These are phyloP conservation scores for Eulemur rufifrons DNA, from an alignment of 2,113 vertebrate genomes.

Conservation along the genomic window DNA sequence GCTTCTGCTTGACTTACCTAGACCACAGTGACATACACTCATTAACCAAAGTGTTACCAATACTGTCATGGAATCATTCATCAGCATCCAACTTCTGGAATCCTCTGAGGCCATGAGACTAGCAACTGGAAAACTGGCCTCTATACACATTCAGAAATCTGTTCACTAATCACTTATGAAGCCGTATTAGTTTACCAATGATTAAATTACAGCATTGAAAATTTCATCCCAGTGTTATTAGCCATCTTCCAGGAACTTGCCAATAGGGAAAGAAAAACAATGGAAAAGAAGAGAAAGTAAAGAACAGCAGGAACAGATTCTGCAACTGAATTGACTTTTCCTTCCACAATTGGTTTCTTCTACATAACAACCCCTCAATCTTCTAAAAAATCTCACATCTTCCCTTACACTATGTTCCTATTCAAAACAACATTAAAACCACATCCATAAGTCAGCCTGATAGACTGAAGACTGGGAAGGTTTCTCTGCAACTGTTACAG, in stretches of 20 bases:
- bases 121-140: neutral
- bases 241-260: neutral
- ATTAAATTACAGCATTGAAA: neutral
- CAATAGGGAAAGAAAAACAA: neutral
- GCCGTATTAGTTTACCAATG: neutral
- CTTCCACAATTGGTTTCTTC: conserved; percentile 10
- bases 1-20: neutral
- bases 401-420: neutral
- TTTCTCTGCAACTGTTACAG: conserved; percentile 50
- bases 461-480: neutral
- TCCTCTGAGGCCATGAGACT: neutral
- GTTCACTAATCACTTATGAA: neutral
- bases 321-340: neutral
- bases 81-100: neutral
- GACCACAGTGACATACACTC: neutral
- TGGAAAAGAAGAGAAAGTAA: neutral
- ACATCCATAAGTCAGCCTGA: conserved; percentile 36
- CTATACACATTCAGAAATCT: neutral
- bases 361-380: neutral
- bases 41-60: neutral
- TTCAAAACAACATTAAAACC: conserved; percentile 53
- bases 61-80: neutral
- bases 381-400: conserved; percentile 25
- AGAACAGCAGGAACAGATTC: neutral
- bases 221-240: neutral